Evolutionary conservation across 2,888 invertebrate genomes (phyloP), one percentile per base, ranked within the genome.

Genomic region (Malachius bipustulatus): DNA sequence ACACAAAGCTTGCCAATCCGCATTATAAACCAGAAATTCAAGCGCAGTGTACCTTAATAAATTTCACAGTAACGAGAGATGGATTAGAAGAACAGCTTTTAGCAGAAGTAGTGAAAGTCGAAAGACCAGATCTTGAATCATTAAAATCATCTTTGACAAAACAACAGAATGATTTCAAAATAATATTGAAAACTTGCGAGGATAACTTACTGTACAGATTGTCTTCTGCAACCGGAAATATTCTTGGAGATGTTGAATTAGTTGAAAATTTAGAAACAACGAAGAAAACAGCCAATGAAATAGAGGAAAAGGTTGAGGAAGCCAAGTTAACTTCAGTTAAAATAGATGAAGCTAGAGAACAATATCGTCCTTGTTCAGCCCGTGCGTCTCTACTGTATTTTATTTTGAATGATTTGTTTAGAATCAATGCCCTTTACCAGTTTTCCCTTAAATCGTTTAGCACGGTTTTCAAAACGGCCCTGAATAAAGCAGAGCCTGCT

Each of bases 21-120:
- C 93, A 93, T 64, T 94, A 91, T 58, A 89, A 93, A 56, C 93
- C 93, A 0, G 93, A 94, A 65, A 85, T 93, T 77, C 93, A 94
- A 63, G 93, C 93, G 0, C 93, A 94, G 64, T 84, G 90, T 4
- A 93, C 93, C 1, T 70, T 94, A 10, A 91, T 94, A 42, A 93
- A 94, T 63, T 94, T 94, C 53, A 93, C 93, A 2, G 93, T 94
- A 2, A 94, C 93, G 0, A 74, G 77, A 52, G 90, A 93, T 59
- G 93, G 75, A 16, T 67, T 94, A 10, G 94, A 94, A 59, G 93
- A 94, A 52, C 94, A 94, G 57, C 64, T 94, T 9, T 62, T 94
- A 14, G 93, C 89, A 4, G 90, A 89, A 61, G 93, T 94, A 4
- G 91, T 94, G 1, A 89, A 89, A 64, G 79, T 80, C 1, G 94